Base-by-base conservation (phyloP, 1,140 invertebrate species). In the Musca vetustissima region DNA sequence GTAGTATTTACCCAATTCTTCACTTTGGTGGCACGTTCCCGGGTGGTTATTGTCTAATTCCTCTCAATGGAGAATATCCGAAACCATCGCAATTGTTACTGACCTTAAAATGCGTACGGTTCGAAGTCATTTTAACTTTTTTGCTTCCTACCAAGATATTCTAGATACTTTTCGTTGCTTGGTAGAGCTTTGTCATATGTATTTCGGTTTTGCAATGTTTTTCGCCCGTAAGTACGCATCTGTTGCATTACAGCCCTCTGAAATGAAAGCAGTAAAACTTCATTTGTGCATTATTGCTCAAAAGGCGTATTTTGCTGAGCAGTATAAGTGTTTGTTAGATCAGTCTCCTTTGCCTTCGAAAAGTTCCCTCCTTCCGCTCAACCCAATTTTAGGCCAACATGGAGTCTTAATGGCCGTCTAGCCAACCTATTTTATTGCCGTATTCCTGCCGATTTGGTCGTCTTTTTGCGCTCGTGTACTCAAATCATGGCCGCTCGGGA, bases 11-110 rank as follows among this genome's bases (percentile, higher is more conserved):
- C 36, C 69, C 72, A 57, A 73, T 61, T 52, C 70, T 61, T 36
- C 47, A 0, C 68, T 79, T 4, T 83, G 76, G 79, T 80, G 69
- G 75, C 49, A 83, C 8, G 80, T 81, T 22, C 72, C 75, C n/a
- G n/a, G 15, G 8, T 67, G 50, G 48, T 48, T 67, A n/a, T 15
- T 6, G 4, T 14, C 7, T 2, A 8, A 17, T 64, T 13, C 15
- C 11, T 32, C 36, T 64, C 2, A 6, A 4, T 24, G 28, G 47
- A 17, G 14, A 6, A 49, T 17, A 14, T 3, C 4, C n/a, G n/a
- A 13, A 15, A n/a, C n/a, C n/a, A 17, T 15, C 13, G 2, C 13
- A 4, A 3, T 49, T 15, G 47, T 6, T 49, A 49, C 47, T 49
- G 47, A 49, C 14, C 47, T 49, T 2, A 13, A 49, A 49, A 14